These are phyloP conservation scores for Scaptodrosophila latifasciaeformis DNA, from an alignment of 2,888 invertebrate species.

Conservation along the genomic window DNA sequence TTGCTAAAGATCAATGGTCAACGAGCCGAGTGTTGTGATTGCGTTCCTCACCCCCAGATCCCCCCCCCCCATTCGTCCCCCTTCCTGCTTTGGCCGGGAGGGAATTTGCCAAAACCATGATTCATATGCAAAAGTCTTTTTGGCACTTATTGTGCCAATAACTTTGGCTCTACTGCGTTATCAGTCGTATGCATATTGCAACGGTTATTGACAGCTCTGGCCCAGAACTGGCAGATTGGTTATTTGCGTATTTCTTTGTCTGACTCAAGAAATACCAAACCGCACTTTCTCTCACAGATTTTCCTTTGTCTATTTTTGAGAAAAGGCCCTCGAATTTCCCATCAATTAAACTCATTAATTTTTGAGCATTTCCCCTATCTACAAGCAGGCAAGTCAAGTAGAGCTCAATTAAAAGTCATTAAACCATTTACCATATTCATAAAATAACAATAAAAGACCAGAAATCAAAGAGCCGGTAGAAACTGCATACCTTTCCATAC, in stretches of 20 bases:
- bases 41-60: constrained; percentile 29
- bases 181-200: constrained; percentile 12
- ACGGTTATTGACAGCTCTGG: constrained; percentile 50
- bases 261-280: too few species aligned
- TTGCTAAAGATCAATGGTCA: constrained; percentile 58
- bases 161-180: constrained; percentile 7
- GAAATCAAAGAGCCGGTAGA: constrained; percentile 10
- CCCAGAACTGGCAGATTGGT: too few species aligned
- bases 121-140: constrained; percentile 47
- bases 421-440: constrained; percentile 65
- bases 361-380: constrained; percentile 13
- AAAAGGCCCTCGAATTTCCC: constrained; percentile 34
- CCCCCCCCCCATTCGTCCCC: neutral
- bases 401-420: constrained; percentile 62
- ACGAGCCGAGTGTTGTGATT: constrained; percentile 47
- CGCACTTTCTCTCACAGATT: neutral
- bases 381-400: constrained; percentile 1
- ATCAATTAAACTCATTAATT: constrained; percentile 63
- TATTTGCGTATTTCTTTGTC: too few species aligned
- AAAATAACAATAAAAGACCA: constrained; percentile 49
- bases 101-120: constrained; percentile 30
- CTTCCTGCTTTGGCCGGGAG: neutral
- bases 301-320: neutral
- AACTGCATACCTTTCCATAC: constrained; percentile 8
- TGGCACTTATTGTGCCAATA: neutral